Conservation (phyloP, 1,140 invertebrate genomes). For the Portunus trituberculatus region DNA sequence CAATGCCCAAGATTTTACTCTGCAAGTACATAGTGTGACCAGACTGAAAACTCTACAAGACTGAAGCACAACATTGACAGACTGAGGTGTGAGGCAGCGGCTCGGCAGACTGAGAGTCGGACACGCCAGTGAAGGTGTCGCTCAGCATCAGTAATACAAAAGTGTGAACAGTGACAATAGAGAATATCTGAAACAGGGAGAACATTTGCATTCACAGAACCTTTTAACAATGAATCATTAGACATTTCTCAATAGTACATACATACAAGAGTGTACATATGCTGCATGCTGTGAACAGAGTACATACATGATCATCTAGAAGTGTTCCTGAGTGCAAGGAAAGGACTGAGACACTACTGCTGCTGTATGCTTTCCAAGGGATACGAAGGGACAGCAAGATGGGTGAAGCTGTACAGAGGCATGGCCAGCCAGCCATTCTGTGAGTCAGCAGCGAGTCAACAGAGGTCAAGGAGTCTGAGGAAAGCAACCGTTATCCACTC, state of each 20-base stretch:
- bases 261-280: neutral
- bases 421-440: neutral
- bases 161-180: neutral
- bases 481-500: neutral
- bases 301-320: neutral
- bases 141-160: neutral
- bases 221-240: neutral
- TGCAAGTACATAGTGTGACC: neutral
- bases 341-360: neutral
- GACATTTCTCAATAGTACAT: neutral
- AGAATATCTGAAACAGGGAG: neutral
- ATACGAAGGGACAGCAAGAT: neutral
- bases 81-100: neutral
- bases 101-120: neutral
- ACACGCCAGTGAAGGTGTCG: neutral
- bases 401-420: neutral
- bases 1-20: neutral
- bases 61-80: neutral
- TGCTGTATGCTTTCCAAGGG: neutral
- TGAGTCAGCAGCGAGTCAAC: neutral
- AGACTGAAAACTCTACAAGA: neutral
- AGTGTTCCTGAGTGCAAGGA: neutral
- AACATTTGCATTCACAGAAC: neutral
- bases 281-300: neutral
- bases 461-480: neutral